Conservation (phyloP, 2,797 vertebrate species). For the Poliocrania exsul region DNA sequence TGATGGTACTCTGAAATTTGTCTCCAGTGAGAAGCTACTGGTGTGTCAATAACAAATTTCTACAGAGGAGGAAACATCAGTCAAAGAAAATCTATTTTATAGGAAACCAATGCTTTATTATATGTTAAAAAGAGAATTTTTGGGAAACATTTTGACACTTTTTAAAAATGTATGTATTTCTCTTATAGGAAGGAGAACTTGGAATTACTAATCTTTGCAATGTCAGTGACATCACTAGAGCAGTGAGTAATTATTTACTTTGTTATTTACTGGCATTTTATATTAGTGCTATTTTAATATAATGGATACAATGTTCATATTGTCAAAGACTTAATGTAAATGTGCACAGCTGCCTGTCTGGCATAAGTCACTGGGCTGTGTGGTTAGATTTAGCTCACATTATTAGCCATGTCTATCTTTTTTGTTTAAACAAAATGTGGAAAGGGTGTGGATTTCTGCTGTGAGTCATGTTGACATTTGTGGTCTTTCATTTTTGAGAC, state of each 20-base stretch:
- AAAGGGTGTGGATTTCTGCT: background rate
- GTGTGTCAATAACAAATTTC: background rate
- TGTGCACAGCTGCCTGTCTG: background rate
- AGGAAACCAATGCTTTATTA: background rate
- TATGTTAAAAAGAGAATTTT: background rate
- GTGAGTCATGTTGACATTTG: background rate
- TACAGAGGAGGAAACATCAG: background rate
- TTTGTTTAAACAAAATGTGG: background rate
- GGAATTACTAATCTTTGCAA: conserved; percentile 44
- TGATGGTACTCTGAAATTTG: background rate
- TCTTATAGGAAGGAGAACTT: conserved; percentile 54
- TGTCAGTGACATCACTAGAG: conserved; percentile 48
- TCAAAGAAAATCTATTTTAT: background rate
- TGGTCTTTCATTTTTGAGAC: background rate
- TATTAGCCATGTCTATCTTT: background rate
- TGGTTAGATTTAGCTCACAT: background rate
- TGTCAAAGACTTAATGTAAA: background rate
- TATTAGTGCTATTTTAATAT: background rate
- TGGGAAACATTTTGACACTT: background rate
- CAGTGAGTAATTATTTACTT: conserved; percentile 64
- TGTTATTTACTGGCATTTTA: background rate
- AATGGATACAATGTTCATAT: background rate
- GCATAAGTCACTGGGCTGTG: background rate
- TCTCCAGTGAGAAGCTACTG: background rate
- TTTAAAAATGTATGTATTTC: background rate